Base-by-base conservation (phyloP, 2,888 invertebrate genomes). In the Geophilus truncorum region DNA sequence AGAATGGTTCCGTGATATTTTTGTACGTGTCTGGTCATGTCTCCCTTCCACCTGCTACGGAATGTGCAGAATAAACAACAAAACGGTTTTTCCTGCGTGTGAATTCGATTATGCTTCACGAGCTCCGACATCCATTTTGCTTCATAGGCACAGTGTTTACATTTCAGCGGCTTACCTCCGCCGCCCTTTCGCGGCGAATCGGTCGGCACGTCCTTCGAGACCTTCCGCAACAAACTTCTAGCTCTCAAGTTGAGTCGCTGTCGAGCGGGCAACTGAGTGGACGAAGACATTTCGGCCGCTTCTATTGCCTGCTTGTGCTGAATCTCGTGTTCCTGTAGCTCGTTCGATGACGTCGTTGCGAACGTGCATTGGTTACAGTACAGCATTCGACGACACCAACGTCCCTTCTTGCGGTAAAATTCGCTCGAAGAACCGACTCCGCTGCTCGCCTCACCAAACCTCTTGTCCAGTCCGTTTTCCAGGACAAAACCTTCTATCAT, bases 51-150 rank as follows among this genome's bases (percentile, higher is more conserved):
- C 15, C 80, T 51, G 18, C 79, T 81, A n/a, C 81, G 78, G 80
- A 81, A 82, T 18, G 32, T 34, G 62, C 82, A 82, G 9, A 70
- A 78, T 2, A 34, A 77, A 77, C 82, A 82, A 23, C 30, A 45
- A 77, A 79, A 82, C 15, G 82, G 82, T 70, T 82, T 82, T 40
- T 82, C 82, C 23, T 62, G 62, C 18, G 80, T 77, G 81, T 87
- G 87, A 28, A 85, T 83, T 86, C 93, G 93, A 85, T 92, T 92
- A 86, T 94, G 94, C 81, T 93, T 92, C 18, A 93, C 92, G 84
- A 93, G 92, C 87, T 94, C 94, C 1, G 94, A 93, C 80, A 94
- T 88, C 86, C 93, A 93, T 87, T 93, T 94, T 84, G 93, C 93
- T 86, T 92, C 91, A 85, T 93, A 82, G 21, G 82, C 76, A 40